phyloP scores from a whole-genome alignment of 1,140 invertebrate species.

The Drosophila rufa region DNA sequence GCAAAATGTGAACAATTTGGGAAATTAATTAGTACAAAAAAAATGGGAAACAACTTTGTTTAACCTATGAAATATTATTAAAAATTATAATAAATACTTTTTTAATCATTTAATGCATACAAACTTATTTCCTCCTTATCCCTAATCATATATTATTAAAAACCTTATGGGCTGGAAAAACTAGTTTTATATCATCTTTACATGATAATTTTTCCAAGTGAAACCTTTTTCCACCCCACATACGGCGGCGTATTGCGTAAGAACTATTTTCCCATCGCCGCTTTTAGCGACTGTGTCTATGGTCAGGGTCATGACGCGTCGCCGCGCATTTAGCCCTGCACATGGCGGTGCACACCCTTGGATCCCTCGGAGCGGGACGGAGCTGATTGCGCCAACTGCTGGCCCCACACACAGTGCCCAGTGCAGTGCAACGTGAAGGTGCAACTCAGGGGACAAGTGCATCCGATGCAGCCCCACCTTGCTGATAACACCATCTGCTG shows the following conservation, averaged over 20 bases:
- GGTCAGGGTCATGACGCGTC: conserved; percentile 67
- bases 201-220: neutral
- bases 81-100: no score
- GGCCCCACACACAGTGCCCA: conserved; percentile 29
- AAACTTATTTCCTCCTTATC: no score
- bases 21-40: no score
- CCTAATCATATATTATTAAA: no score
- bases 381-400: conserved; percentile 16
- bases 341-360: conserved; percentile 51
- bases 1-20: no score
- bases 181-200: no score
- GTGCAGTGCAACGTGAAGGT: conserved; percentile 71
- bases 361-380: neutral
- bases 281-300: conserved; percentile 67
- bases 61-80: no score
- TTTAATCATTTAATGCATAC: no score
- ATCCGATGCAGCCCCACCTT: neutral
- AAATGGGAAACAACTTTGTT: no score
- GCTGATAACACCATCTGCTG: neutral
- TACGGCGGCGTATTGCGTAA: neutral
- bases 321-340: conserved; percentile 35
- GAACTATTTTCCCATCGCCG: conserved; percentile 37
- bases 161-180: no score
- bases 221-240: neutral
- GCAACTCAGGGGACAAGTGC: neutral